phyloP scores from a whole-genome alignment of 2,888 invertebrate species.

The Adelphocoris suturalis region DNA sequence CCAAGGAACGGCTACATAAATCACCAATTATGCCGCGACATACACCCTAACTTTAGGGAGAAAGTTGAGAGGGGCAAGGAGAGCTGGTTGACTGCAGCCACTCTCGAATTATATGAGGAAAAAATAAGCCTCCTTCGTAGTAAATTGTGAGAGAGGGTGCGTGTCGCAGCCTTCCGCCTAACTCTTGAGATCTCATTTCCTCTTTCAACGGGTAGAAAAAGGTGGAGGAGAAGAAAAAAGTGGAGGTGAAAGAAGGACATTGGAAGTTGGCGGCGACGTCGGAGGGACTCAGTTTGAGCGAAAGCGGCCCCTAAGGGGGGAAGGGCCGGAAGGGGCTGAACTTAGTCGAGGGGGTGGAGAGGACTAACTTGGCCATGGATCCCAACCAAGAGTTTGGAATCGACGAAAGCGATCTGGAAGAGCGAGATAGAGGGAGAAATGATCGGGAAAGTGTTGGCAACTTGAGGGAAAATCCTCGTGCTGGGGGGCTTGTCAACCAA shows the following conservation, averaged over 20 bases:
- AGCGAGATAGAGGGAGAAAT: background rate
- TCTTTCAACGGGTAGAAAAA: conserved; percentile 7
- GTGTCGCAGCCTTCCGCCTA: conserved; percentile 39
- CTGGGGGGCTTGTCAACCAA: background rate
- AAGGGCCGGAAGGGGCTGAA: background rate
- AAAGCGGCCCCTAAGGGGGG: background rate
- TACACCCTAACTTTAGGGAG: conserved; percentile 34
- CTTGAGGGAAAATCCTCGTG: background rate
- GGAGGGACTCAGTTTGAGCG: background rate
- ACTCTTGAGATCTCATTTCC: conserved; percentile 23
- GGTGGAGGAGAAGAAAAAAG: background rate
- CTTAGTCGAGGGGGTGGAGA: background rate
- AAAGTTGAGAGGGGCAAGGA: conserved; percentile 37
- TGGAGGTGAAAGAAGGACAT: conserved; percentile 16
- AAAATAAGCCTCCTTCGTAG: conserved; percentile 24
- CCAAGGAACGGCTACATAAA: conserved; percentile 49
- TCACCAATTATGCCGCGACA: conserved; percentile 61
- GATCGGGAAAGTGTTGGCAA: background rate
- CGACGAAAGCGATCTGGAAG: conserved; percentile 19
- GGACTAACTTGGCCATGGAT: background rate
- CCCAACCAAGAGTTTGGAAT: background rate
- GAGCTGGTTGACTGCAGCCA: background rate
- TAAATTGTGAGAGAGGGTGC: conserved; percentile 43
- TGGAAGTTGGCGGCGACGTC: background rate
- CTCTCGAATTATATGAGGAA: conserved; percentile 2